Conservation (phyloP, 2,113 vertebrate species). For the Danio rerio region GRCz12tu NC_133196.1:4891001-4891500, state of each 20-base stretch:
- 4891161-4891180: no score
- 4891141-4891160: not conserved
- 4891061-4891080: no score
- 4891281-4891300: slow-evolving; percentile 60
- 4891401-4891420: not conserved
- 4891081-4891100: no score
- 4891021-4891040: no score
- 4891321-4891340: slow-evolving; percentile 68
- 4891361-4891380: not conserved
- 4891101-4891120: no score
- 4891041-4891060: no score
- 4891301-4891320: slow-evolving; percentile 76
- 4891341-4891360: not conserved
- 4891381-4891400: not conserved
- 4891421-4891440: not conserved
- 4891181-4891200: no score
- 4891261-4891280: slow-evolving; percentile 42
- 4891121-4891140: no score
- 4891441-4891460: not conserved
- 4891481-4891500: slow-evolving; percentile 12
- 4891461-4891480: no score
- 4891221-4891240: not conserved
- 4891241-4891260: not conserved
- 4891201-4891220: not conserved
- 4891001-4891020: no score